These are phyloP conservation scores for Mesoligia furuncula DNA, from an alignment of 2,888 invertebrate genomes.

Conservation along the genomic window DNA sequence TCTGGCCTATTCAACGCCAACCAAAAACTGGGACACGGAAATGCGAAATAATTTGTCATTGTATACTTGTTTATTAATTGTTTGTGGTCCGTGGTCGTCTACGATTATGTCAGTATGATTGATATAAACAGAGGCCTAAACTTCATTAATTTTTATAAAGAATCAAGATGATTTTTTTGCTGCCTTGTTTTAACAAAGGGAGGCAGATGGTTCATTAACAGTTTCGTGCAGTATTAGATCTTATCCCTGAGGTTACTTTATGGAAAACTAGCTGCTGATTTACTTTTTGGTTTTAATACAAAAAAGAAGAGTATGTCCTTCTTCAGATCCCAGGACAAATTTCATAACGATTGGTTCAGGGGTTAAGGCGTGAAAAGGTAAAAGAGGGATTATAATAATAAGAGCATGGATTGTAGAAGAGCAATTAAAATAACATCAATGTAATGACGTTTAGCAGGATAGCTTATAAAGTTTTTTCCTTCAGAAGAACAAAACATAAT, in stretches of 20 bases:
- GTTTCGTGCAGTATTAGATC: background rate
- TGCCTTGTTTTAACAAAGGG: background rate
- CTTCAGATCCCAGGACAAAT: background rate
- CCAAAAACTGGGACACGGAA: slow-evolving; percentile 80
- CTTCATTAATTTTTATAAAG: slow-evolving; percentile 1
- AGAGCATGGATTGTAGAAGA: background rate
- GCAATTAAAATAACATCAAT: background rate
- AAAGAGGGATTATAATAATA: background rate
- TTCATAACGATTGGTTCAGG: background rate
- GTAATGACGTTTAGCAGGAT: background rate
- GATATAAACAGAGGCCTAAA: slow-evolving; percentile 29
- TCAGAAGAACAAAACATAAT: background rate
- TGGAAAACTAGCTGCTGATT: background rate
- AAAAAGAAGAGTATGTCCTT: background rate
- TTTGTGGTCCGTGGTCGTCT: slow-evolving; percentile 46
- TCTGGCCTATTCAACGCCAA: slow-evolving; percentile 77
- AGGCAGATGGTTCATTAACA: background rate
- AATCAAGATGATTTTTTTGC: background rate
- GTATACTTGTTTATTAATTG: slow-evolving; percentile 68
- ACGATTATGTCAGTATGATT: slow-evolving; percentile 60
- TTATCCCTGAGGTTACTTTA: too few relatives aligned
- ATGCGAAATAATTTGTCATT: slow-evolving; percentile 81
- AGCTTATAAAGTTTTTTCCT: background rate
- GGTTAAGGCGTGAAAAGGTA: background rate
- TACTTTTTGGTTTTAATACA: background rate